Conservation (phyloP, 1,140 invertebrate species). For the Heliothis virescens region DNA sequence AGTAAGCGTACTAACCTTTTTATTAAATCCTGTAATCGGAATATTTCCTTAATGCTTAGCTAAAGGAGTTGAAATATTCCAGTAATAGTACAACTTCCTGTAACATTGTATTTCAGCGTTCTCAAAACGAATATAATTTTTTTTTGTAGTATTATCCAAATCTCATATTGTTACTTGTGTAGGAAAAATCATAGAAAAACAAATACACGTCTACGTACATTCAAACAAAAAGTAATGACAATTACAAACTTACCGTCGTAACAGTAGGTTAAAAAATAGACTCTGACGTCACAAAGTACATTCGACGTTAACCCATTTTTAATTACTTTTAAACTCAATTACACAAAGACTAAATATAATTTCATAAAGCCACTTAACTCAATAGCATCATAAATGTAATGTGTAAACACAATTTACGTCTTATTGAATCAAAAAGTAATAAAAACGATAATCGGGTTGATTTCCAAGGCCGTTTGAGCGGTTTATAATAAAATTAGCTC, state of each 20-base stretch:
- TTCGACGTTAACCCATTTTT: slow-evolving; percentile 1
- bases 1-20: too few species aligned
- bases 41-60: too few species aligned
- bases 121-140: too few species aligned
- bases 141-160: too few species aligned
- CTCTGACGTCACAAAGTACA: not conserved
- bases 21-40: too few species aligned
- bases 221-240: not conserved
- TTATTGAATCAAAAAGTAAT: slow-evolving; percentile 42
- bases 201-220: too few species aligned
- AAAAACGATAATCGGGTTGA: slow-evolving; percentile 12
- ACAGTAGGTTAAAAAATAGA: not conserved
- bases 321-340: slow-evolving; percentile 27
- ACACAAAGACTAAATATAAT: slow-evolving; percentile 23
- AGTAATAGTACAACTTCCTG: too few species aligned
- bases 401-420: slow-evolving; percentile 41
- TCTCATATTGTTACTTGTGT: too few species aligned
- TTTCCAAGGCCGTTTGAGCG: slow-evolving; percentile 17
- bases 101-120: too few species aligned
- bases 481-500: not conserved
- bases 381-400: slow-evolving; percentile 28
- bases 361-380: slow-evolving; percentile 31
- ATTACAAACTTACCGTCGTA: not conserved
- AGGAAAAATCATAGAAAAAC: too few species aligned
- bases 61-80: too few species aligned